Evolutionary conservation across 1,140 invertebrate genomes (phyloP).

Genomic region (Parapsyche elsis): DNA sequence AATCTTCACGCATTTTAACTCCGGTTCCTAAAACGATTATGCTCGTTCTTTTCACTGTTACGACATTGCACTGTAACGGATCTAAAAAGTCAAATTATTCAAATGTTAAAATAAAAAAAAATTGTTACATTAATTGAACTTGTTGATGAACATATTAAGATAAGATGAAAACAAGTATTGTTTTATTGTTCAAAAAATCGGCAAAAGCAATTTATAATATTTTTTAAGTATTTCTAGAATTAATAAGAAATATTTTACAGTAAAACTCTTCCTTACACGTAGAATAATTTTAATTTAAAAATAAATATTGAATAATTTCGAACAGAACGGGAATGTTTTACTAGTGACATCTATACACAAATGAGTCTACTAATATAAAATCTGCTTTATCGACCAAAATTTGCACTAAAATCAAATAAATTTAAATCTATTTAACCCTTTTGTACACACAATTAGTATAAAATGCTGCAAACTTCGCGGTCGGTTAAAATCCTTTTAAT

Average conservation of each 20-base stretch:
- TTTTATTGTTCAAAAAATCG: too few species aligned
- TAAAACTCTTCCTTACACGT: too few species aligned
- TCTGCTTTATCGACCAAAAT: too few species aligned
- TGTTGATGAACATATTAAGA: background rate
- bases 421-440: too few species aligned
- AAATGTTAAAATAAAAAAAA: background rate
- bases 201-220: too few species aligned
- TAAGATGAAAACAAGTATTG: too few species aligned
- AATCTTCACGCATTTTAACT: slow-evolving; percentile 41
- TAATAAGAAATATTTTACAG: too few species aligned
- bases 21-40: slow-evolving; percentile 24
- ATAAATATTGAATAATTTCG: background rate
- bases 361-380: background rate
- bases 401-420: too few species aligned
- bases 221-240: too few species aligned
- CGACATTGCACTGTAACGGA: background rate
- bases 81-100: background rate
- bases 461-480: too few species aligned
- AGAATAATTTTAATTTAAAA: background rate
- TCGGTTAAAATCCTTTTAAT: too few species aligned
- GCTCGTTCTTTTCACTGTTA: background rate
- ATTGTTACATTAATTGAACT: background rate
- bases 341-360: background rate
- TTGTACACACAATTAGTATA: too few species aligned
- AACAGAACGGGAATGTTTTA: background rate